Percentiles rank a stretch among this genome's conserved stretches.
Evolutionary conservation across 2,797 vertebrate genomes (phyloP).

Genomic region (Novumbra hubbsi): DNA sequence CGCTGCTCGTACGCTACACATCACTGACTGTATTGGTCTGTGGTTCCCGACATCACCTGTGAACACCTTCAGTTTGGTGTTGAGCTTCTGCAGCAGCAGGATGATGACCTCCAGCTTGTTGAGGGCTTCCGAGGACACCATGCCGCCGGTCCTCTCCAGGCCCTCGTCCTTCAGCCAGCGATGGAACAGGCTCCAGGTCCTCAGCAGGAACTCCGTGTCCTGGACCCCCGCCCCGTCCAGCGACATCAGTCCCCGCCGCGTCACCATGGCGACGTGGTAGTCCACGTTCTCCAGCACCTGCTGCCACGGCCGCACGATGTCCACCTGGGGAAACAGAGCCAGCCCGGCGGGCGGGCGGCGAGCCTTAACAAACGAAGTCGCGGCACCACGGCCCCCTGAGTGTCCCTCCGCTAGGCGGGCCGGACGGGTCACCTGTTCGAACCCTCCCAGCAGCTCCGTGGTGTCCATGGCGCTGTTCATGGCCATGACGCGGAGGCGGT

Average conservation of each 20-base stretch:
- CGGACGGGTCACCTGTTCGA: conserved; percentile 84
- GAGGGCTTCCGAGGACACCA: conserved; percentile 81
- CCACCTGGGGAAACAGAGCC: conserved; percentile 74
- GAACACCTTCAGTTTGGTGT: conserved; percentile 88
- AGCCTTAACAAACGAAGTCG: neutral
- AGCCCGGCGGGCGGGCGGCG: neutral
- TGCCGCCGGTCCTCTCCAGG: conserved; percentile 75
- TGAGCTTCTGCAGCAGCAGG: conserved; percentile 86
- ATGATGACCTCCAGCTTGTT: conserved; percentile 92
- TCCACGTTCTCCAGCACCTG: conserved; percentile 85
- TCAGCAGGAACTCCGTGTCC: conserved; percentile 87
- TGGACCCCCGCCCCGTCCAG: conserved; percentile 79
- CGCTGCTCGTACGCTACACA: neutral
- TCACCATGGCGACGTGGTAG: conserved; percentile 78
- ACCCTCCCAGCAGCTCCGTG: conserved; percentile 93
- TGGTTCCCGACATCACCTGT: conserved; percentile 61
- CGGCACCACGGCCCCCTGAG: neutral
- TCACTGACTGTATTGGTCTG: neutral
- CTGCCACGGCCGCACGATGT: conserved; percentile 91
- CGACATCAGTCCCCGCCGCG: conserved; percentile 85
- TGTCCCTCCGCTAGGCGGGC: too few relatives aligned
- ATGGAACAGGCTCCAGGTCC: conserved; percentile 89
- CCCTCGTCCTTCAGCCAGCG: conserved; percentile 81
- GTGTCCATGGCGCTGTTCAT: conserved; percentile 98
- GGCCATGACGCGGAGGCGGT: conserved; percentile 87